Conservation (phyloP, 2,888 invertebrate species). For the Colostygia pectinataria region DNA sequence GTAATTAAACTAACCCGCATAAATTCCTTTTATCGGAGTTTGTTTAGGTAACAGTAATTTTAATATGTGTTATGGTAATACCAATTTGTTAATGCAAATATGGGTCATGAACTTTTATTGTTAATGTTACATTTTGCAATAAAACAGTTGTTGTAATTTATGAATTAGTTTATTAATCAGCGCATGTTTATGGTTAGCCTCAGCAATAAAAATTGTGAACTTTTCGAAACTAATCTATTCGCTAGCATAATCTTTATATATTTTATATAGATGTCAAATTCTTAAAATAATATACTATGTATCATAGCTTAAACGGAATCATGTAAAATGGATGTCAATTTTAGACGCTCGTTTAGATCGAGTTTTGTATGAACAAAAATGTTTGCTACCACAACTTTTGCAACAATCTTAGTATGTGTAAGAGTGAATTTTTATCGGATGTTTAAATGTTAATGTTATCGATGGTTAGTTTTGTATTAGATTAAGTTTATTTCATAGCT, state of each 20-base stretch:
- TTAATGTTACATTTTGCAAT: no score
- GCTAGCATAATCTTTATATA: slow-evolving; percentile 57
- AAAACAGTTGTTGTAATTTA: no score
- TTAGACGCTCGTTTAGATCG: slow-evolving; percentile 67
- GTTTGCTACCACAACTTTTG: slow-evolving; percentile 78
- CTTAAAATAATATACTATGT: slow-evolving; percentile 68
- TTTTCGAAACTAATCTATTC: slow-evolving; percentile 28
- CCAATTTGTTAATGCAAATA: no score
- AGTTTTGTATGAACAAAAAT: slow-evolving; percentile 62
- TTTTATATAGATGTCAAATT: slow-evolving; percentile 79
- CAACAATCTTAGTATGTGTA: slow-evolving; percentile 63
- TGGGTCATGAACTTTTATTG: no score
- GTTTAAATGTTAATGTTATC: slow-evolving; percentile 60
- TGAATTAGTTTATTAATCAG: no score
- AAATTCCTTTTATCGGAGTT: no score
- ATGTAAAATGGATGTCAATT: slow-evolving; percentile 82
- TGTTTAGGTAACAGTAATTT: no score
- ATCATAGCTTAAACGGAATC: slow-evolving; percentile 74
- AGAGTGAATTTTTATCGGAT: slow-evolving; percentile 65
- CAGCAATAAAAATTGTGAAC: slow-evolving; percentile 25
- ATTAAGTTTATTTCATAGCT: slow-evolving; percentile 43
- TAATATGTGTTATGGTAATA: no score
- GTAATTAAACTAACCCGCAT: no score
- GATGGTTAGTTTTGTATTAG: slow-evolving; percentile 53
- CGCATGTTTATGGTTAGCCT: no score